Evolutionary conservation across 23 tunicate genomes (phyloP).

Genomic region (Ascidia mentula): DNA sequence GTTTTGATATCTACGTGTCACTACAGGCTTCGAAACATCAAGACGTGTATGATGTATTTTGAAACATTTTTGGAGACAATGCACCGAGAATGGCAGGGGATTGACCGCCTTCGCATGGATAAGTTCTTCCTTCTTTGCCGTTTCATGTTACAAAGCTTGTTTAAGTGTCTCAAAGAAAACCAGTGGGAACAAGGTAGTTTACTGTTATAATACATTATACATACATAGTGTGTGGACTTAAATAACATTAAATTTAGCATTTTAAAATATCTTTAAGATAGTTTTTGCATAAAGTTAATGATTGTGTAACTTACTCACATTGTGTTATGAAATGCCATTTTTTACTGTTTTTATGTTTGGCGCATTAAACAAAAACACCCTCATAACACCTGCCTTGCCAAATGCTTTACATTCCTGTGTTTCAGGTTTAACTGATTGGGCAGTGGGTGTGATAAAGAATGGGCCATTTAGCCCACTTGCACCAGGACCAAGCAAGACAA

Average conservation of each 20-base stretch:
- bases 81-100: conserved; percentile 92
- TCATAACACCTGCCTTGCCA: too few relatives aligned
- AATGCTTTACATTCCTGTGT: too few relatives aligned
- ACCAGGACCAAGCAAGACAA: conserved; percentile 19
- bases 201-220: too few relatives aligned
- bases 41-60: conserved; percentile 75
- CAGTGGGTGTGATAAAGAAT: conserved; percentile 28
- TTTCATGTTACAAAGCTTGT: conserved; percentile 40
- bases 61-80: conserved; percentile 74
- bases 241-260: too few relatives aligned
- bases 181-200: conserved; percentile 56
- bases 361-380: neutral
- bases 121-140: conserved; percentile 78
- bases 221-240: neutral
- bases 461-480: conserved; percentile 48
- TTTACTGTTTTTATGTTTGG: neutral
- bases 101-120: conserved; percentile 92
- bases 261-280: too few relatives aligned
- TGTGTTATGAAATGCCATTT: neutral
- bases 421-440: conserved; percentile 55
- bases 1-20: too few relatives aligned
- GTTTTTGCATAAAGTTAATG: too few relatives aligned
- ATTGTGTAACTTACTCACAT: neutral
- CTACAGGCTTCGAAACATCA: conserved; percentile 46
- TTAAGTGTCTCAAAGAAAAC: conserved; percentile 47